Evolutionary conservation across 2,113 vertebrate species (phyloP), one percentile per base, ranked within the genome.

Genomic region (Hymenochirus boettgeri): DNA sequence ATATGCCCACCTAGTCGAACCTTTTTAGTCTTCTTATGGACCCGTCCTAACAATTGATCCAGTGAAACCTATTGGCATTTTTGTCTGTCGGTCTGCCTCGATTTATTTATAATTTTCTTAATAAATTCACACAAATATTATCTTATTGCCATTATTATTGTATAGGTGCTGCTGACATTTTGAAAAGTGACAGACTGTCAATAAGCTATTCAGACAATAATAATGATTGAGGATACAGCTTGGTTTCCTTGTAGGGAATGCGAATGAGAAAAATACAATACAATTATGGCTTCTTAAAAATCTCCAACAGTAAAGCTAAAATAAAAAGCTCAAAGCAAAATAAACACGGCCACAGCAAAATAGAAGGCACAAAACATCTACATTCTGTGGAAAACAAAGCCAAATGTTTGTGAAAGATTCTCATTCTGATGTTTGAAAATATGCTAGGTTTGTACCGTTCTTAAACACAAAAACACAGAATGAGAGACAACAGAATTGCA

Each of bases 331-430:
- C 76, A 45, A 74, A 78, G 76, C 35, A 42, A 70, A 71, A 72
- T 71, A 73, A 74, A 77, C 69, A 70, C 50, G 82, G 80, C 33
- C 72, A 24, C 29, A 66, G 70, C 62, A 80, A 65, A 35, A 35
- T 35, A 35, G 15, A 12, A 35, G 33, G 33, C 6, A 27, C 56
- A 76, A 76, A 77, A 74, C 61, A 19, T 60, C 72, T 48, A 46
- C 73, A 72, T 74, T 65, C 77, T 81, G 82, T n/a, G 33, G 82
- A 85, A 83, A 73, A n/a, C n/a, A 72, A 78, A 73, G 80, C 79
- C 80, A 77, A 77, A 75, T 79, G 76, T 76, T 81, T 81, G 75
- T 80, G 74, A 75, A 72, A 79, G 78, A 76, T 76, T 71, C 26
- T 74, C 62, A 51, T 76, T 80, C 76, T 74, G 57, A 73, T 74